phyloP scores from a whole-genome alignment of 2,888 invertebrate genomes.

The Cactoblastis cactorum region DNA sequence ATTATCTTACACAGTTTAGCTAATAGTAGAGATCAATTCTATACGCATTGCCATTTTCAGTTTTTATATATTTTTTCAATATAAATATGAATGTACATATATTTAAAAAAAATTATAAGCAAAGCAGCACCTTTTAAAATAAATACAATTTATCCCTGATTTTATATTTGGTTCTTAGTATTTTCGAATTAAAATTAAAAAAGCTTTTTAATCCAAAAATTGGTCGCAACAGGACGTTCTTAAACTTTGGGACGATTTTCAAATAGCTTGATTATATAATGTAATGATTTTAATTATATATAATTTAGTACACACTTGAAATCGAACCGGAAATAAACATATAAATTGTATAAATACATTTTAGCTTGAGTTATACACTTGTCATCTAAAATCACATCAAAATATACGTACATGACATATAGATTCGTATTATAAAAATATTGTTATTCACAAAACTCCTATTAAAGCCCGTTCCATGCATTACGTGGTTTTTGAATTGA shows the following conservation, averaged over 20 bases:
- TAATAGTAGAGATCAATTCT: constrained; percentile 39
- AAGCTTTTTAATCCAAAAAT: constrained; percentile 25
- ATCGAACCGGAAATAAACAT: not conserved
- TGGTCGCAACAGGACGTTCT: constrained; percentile 26
- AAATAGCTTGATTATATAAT: not conserved
- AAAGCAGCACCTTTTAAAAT: constrained; percentile 30
- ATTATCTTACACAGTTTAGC: constrained; percentile 1
- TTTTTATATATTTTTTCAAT: constrained; percentile 14
- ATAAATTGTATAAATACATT: not conserved
- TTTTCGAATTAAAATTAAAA: constrained; percentile 16
- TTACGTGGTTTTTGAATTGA: constrained; percentile 29
- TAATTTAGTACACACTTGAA: not conserved
- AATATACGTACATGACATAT: constrained; percentile 31
- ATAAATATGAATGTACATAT: constrained; percentile 13
- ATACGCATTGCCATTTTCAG: constrained; percentile 40
- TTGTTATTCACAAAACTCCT: constrained; percentile 40
- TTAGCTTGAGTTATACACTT: constrained; percentile 12
- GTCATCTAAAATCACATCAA: constrained; percentile 43
- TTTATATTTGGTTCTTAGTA: constrained; percentile 30
- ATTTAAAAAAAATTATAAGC: constrained; percentile 21
- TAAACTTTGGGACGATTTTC: constrained; percentile 21
- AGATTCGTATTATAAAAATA: constrained; percentile 32
- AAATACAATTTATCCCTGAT: constrained; percentile 24
- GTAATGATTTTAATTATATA: no score
- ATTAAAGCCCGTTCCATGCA: constrained; percentile 70